phyloP scores from a whole-genome alignment of 2,797 vertebrate species.

The Tenualosa thibaudeaui region DNA sequence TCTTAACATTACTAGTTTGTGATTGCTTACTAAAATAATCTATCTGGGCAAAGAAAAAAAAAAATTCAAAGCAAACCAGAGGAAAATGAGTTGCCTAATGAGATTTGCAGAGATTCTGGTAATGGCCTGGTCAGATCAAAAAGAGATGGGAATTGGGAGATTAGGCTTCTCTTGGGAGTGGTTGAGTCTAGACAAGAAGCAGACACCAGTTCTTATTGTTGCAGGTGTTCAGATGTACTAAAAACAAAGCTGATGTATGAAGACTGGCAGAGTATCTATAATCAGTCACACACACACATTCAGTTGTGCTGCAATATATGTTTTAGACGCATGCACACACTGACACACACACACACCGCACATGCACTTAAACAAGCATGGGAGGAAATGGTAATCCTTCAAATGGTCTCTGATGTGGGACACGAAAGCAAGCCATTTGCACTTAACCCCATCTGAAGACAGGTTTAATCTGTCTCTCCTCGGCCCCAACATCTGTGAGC shows the following conservation, averaged over 20 bases:
- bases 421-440: neutral
- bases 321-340: neutral
- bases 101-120: constrained; percentile 8
- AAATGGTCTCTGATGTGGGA: constrained; percentile 7
- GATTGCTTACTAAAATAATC: neutral
- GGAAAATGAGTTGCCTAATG: neutral
- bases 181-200: constrained; percentile 5
- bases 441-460: constrained; percentile 6
- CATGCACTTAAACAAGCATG: neutral
- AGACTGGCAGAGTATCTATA: neutral
- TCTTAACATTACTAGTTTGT: neutral
- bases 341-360: neutral
- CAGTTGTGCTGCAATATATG: neutral
- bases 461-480: neutral
- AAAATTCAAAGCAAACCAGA: neutral
- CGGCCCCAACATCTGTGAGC: neutral
- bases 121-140: neutral
- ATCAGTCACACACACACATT: neutral
- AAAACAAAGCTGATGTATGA: neutral
- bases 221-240: neutral
- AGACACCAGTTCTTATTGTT: neutral
- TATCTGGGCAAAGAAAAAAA: neutral
- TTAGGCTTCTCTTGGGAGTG: neutral
- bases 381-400: neutral
- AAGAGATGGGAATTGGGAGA: constrained; percentile 7